phyloP scores from a whole-genome alignment of 2,888 invertebrate species.

The Pediacus dermestoides region DNA sequence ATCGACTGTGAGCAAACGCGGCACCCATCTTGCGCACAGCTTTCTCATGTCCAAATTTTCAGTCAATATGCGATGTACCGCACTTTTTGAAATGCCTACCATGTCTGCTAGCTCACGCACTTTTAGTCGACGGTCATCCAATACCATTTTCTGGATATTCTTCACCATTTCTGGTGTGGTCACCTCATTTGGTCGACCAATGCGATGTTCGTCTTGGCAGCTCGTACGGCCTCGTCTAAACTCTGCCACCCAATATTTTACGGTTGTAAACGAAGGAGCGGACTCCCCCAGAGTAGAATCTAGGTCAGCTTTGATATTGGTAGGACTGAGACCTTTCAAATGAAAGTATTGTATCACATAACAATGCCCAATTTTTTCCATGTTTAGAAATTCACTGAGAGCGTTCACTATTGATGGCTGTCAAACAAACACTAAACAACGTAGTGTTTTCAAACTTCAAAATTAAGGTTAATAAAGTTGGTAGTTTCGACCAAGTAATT shows the following conservation, averaged over 20 bases:
- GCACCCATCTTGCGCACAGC: slow-evolving; percentile 30
- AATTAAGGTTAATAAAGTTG: slow-evolving; percentile 15
- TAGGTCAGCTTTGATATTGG: slow-evolving; percentile 27
- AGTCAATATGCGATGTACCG: too few species aligned
- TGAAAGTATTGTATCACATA: slow-evolving; percentile 16
- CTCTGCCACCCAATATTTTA: too few species aligned
- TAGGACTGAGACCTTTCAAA: slow-evolving; percentile 20
- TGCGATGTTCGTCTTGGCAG: slow-evolving; percentile 15
- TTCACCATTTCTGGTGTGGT: slow-evolving; percentile 21
- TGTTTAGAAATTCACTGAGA: too few species aligned
- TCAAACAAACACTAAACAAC: slow-evolving; percentile 13
- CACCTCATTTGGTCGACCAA: slow-evolving; percentile 17
- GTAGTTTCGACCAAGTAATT: slow-evolving; percentile 12
- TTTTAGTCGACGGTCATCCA: slow-evolving; percentile 26
- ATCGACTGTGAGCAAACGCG: slow-evolving; percentile 23
- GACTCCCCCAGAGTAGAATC: slow-evolving; percentile 26
- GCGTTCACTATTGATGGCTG: slow-evolving; percentile 16
- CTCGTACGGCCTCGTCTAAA: slow-evolving; percentile 15
- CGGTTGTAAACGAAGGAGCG: slow-evolving; percentile 25
- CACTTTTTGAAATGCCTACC: slow-evolving; percentile 8
- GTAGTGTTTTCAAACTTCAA: too few species aligned
- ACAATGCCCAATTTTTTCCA: slow-evolving; percentile 4
- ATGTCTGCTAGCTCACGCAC: slow-evolving; percentile 18
- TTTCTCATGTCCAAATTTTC: slow-evolving; percentile 29
- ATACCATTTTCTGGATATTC: slow-evolving; percentile 24